These are phyloP conservation scores for Prosopocoilus inquinatus DNA, from an alignment of 2,888 invertebrate species.

Conservation along the genomic window DNA sequence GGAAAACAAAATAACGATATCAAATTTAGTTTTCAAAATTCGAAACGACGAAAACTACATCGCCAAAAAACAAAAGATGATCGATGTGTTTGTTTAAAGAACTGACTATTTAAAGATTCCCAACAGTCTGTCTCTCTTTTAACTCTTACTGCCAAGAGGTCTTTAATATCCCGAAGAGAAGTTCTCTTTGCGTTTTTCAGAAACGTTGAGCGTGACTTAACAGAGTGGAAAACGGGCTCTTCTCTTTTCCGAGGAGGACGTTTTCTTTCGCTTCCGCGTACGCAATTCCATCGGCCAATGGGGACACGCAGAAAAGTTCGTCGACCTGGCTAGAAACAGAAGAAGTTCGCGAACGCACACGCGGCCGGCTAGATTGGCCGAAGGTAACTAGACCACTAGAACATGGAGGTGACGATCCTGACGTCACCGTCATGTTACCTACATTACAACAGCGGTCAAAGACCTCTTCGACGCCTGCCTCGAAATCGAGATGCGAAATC, in stretches of 20 bases:
- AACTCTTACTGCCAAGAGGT: no score
- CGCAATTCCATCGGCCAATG: conserved; percentile 21
- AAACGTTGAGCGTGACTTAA: no score
- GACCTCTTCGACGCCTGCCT: conserved; percentile 36
- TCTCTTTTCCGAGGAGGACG: not conserved
- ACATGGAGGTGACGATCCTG: conserved; percentile 50
- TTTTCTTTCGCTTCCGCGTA: conserved; percentile 1
- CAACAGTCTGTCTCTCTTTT: no score
- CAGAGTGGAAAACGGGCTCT: not conserved
- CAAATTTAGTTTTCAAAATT: no score
- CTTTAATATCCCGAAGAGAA: no score
- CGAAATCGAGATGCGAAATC: conserved; percentile 28
- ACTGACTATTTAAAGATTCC: no score
- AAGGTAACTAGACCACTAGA: conserved; percentile 48
- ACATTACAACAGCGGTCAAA: conserved; percentile 43
- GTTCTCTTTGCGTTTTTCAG: no score
- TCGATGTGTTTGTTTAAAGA: no score
- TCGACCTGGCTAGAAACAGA: conserved; percentile 24
- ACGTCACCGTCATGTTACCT: conserved; percentile 50
- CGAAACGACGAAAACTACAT: no score
- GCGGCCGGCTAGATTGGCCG: conserved; percentile 13
- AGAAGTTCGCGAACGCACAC: conserved; percentile 17
- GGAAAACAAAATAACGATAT: no score
- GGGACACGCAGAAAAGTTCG: conserved; percentile 28
- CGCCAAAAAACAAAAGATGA: no score